phyloP scores from a whole-genome alignment of 2,113 vertebrate species.

The Serinus canaria region DNA sequence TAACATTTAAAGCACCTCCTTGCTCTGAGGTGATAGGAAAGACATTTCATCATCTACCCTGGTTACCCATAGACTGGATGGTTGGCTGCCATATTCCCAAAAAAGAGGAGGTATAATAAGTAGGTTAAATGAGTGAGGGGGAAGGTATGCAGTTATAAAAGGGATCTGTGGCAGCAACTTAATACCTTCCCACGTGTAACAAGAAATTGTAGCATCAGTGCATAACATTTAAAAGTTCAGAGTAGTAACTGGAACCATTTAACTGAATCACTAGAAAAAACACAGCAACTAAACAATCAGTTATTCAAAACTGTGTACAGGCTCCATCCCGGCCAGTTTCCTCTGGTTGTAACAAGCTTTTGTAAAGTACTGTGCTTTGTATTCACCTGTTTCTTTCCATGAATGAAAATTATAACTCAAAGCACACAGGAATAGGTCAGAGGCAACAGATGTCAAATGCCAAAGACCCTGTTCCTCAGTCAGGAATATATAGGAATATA shows the following conservation, averaged over 20 bases:
- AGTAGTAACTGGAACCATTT: not conserved
- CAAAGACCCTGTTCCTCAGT: not conserved
- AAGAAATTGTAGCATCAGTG: not conserved
- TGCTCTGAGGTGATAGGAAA: accelerated
- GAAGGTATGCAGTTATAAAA: not conserved
- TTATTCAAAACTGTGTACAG: not conserved
- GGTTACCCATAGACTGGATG: not conserved
- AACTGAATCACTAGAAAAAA: not conserved
- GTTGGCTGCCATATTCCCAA: not conserved
- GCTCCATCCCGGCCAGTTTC: not conserved
- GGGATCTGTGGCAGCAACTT: not conserved
- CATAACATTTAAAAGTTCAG: not conserved
- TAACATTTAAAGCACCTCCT: not conserved
- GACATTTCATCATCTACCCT: not conserved
- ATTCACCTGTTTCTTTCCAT: not conserved
- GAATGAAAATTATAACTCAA: not conserved
- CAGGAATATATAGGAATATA: not conserved
- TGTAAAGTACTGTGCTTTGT: not conserved
- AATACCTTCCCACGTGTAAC: not conserved
- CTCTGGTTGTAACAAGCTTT: not conserved
- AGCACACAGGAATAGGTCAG: not conserved
- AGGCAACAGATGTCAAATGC: not conserved
- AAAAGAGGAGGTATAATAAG: not conserved
- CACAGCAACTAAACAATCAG: not conserved
- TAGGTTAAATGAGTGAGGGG: not conserved